Conservation (phyloP, 1,140 invertebrate genomes). For the Heliconius nattereri region DNA sequence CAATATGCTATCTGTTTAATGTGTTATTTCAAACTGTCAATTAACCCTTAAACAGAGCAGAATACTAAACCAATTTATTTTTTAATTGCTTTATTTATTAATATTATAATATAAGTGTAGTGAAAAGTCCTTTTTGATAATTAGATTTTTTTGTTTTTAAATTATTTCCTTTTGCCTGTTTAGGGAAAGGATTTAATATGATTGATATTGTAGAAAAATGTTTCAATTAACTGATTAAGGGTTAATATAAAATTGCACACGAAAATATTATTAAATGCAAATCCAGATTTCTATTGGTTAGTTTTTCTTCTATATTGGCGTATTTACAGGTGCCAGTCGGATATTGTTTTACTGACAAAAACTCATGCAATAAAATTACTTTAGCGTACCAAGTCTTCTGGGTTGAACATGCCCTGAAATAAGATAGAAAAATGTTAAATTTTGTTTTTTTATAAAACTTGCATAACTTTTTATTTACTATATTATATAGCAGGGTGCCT, state of each 20-base stretch:
- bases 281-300: constrained; percentile 49
- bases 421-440: constrained; percentile 35
- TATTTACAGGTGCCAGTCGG: constrained; percentile 69
- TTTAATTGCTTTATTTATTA: too few species aligned
- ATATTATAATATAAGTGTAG: too few species aligned
- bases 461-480: too few species aligned
- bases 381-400: constrained; percentile 86
- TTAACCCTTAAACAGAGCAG: background rate
- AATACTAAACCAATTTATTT: too few species aligned
- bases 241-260: constrained; percentile 59
- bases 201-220: too few species aligned
- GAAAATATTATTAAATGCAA: constrained; percentile 55
- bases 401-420: constrained; percentile 93
- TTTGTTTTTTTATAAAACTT: too few species aligned
- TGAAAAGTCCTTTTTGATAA: too few species aligned
- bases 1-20: constrained; percentile 53
- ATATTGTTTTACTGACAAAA: constrained; percentile 47
- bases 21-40: constrained; percentile 49
- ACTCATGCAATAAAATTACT: constrained; percentile 67
- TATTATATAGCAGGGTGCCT: too few species aligned
- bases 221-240: too few species aligned
- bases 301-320: constrained; percentile 50
- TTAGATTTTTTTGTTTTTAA: too few species aligned
- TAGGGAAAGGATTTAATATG: too few species aligned
- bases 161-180: too few species aligned